Evolutionary conservation across 1,140 invertebrate species (phyloP), one percentile per base, ranked within the genome.

Genomic region (Cotesia typhae): DNA sequence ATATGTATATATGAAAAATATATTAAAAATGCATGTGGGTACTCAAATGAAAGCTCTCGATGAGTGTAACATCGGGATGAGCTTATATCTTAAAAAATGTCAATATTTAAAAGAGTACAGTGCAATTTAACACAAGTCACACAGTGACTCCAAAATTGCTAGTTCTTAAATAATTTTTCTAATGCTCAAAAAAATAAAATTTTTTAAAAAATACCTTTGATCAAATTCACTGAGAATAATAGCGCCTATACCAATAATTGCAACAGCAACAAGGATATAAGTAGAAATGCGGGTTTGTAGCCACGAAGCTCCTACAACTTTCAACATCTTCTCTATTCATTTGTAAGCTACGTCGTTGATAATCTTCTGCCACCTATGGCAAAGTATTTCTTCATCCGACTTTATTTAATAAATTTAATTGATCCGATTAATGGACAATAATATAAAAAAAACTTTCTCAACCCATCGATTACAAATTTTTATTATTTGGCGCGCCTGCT

Each of bases 241-340:
- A 35, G 91, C 89, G 69, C 92, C 87, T 53, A 93, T 90, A 53
- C 91, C 91, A 35, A 93, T 82, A 36, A 92, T 80, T 66, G 89
- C 90, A 74, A 92, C 89, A 75, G 90, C 88, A 37, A 90, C 88
- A 37, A 93, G 87, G 72, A 93, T 90, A 78, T 92, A 92, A 14
- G 91, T 91, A 75, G 91, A 91, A 77, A 93, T 90, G 81, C 92
- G 91, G 37, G 92, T 93, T 82, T 93, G 92, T 73, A 91, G 88
- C 92, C 92, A 93, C 69, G 92, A 93, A 81, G 92, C 92, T 77
- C 92, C 92, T 65, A 94, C 91, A 68, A 93, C 92, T 89, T 94
- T 93, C 82, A 93, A 85, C 89, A 93, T 71, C 59, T 66, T 92
- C 81, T 80, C 41, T 47, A 10, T 79, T 87, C 85, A 87, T 87